Base-by-base conservation (phyloP, 1,140 invertebrate genomes). In the Araneus ventricosus region DNA sequence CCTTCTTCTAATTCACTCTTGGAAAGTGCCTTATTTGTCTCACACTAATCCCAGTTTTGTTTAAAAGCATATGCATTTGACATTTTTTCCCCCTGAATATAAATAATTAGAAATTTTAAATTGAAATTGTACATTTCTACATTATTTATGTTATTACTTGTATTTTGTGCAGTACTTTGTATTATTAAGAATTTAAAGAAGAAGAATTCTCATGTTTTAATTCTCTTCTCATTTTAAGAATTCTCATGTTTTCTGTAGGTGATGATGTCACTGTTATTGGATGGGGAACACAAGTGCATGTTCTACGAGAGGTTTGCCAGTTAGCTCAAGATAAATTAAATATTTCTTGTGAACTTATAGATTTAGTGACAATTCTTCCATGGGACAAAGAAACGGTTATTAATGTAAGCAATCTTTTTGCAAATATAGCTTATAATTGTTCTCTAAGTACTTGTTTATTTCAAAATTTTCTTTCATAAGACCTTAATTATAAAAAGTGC, bases 221-320 rank as follows among this genome's bases (percentile, higher is more conserved):
- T n/a, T n/a, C n/a, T n/a, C n/a, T n/a, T n/a, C n/a, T n/a, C n/a
- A n/a, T n/a, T n/a, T n/a, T n/a, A n/a, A n/a, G 34, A 14, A 57
- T 85, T 2, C 6, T n/a, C 10, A 63, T 82, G 5, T 59, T 92
- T 90, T 92, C 95, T 95, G 1, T 95, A 98, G 98, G 98, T 79
- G 96, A 97, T 94, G 97, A 98, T 95, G 97, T 99, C 0, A 99
- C 99, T 0, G 95, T 99, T 80, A 96, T 99, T 89, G 98, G 97
- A 27, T 99, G 99, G 99, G 99, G 99, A 79, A 99, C 99, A 17
- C 99, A 99, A 96, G 97, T 99, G 2, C 98, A 99, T 95, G 98
- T 99, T 37, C 94, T 99, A 67, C 95, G 97, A 92, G 99, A 99
- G 95, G 98, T 98, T n/a, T 98, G 98, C 5, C 96, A 98, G 94